These are phyloP conservation scores for Bos taurus DNA, from an alignment of 2,113 vertebrate species.

Conservation along the genomic window DNA sequence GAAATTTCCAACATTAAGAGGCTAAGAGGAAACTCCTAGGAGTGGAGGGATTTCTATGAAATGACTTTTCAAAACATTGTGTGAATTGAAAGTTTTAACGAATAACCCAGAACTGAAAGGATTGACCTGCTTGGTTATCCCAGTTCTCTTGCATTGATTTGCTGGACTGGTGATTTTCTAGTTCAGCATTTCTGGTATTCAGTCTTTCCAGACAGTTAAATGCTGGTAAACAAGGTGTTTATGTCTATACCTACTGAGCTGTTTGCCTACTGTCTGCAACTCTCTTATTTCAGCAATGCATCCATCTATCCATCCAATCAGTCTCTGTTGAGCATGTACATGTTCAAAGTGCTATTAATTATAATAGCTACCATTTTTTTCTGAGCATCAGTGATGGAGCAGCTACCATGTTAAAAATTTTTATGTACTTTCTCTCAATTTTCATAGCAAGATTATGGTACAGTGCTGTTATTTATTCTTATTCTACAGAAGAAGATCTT, in stretches of 20 bases:
- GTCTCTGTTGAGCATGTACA: background rate
- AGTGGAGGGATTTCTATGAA: background rate
- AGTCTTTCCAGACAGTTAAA: background rate
- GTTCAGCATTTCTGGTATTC: background rate
- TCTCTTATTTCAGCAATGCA: background rate
- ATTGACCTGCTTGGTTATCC: background rate
- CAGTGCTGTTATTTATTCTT: background rate
- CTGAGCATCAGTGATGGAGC: background rate
- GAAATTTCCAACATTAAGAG: background rate
- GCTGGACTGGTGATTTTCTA: background rate
- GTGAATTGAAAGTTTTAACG: background rate
- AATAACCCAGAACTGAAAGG: background rate
- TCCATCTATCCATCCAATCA: background rate
- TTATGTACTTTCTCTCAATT: background rate
- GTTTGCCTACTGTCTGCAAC: background rate
- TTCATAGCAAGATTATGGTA: background rate
- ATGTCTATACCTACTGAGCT: background rate
- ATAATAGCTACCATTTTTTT: background rate
- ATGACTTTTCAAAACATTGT: background rate
- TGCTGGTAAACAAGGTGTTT: background rate
- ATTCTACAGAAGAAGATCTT: background rate
- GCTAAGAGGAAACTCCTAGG: background rate
- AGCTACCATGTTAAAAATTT: background rate
- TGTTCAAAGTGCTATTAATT: background rate
- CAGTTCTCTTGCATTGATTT: background rate